Base-by-base conservation (phyloP, 2,113 vertebrate species). In the Platysternon megacephalum region DNA sequence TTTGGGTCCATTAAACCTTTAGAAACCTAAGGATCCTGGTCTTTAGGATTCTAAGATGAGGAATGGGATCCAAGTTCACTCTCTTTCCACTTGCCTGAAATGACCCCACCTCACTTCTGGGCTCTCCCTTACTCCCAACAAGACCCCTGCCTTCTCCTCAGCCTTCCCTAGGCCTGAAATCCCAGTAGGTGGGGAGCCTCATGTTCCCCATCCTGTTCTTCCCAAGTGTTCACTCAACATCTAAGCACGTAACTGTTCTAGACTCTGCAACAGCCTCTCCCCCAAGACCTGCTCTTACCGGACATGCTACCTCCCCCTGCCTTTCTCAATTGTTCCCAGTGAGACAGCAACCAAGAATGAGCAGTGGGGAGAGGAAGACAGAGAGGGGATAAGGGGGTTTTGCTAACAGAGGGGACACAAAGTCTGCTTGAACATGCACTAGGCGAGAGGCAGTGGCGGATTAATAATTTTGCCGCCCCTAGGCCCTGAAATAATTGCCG, bases 31-130 rank as follows among this genome's bases (percentile, higher is more conserved):
- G 82, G 53, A 39, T 8, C 4, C 35, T 85, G 4, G 8, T 82
- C 0, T 0, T 16, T 51, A 82, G 49, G 53, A 68, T 8, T 4
- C 58, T 61, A 46, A 5, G 14, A 82, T 32, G 39, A 58, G 39
- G 11, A 83, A 19, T 0, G 0, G 2, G 74, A 1, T 4, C 83
- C 21, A 12, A 6, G 46, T n/a, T 95, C 58, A 29, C 58, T 19
- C 58, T 61, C 4, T 8, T 55, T 44, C 74, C 51, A n/a, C 6
- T 46, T 49, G 2, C 17, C 5, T 81, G 17, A 24, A 16, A 14
- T 0, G 0, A 4, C 2, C 55, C 28, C 26, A 0, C 10, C 9
- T 87, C 72, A 3, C 21, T 95, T 58, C 84, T 58, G 12, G 58
- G 58, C 58, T 29, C 58, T 61, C 29, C 13, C 58, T 29, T 14